Evolutionary conservation across 1,140 invertebrate species (phyloP).

Genomic region (Brachionus plicatilis): DNA sequence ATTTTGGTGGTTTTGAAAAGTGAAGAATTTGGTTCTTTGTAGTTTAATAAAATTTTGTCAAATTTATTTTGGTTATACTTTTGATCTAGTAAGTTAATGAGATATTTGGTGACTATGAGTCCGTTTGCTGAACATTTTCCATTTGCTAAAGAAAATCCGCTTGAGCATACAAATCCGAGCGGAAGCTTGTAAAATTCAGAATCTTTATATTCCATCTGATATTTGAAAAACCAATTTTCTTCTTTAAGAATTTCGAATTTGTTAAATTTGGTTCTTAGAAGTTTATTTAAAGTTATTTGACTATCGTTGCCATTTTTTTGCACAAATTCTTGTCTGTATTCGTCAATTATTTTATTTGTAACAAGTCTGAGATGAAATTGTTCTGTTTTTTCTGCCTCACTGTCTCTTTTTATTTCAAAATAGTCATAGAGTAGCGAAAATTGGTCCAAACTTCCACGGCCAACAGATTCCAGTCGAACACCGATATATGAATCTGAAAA

Average conservation of each 20-base stretch:
- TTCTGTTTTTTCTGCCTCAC: not conserved
- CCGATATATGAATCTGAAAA: not conserved
- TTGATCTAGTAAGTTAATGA: not conserved
- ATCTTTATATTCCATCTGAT: not conserved
- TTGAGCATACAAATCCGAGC: constrained; percentile 20
- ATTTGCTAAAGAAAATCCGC: constrained; percentile 4
- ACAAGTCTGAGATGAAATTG: constrained; percentile 4
- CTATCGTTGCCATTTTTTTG: not conserved
- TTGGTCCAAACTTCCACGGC: not conserved
- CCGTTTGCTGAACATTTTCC: constrained; percentile 32
- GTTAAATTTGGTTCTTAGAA: constrained; percentile 7
- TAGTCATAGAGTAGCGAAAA: constrained; percentile 4
- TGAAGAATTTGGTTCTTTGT: not conserved
- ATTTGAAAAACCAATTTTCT: not conserved
- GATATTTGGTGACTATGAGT: not conserved
- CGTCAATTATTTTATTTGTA: not conserved
- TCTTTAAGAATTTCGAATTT: constrained; percentile 25
- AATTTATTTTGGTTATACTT: constrained; percentile 1
- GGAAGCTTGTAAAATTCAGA: not conserved
- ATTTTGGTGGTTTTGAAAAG: constrained; percentile 13
- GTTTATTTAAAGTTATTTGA: not conserved
- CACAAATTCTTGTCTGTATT: not conserved
- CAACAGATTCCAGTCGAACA: not conserved
- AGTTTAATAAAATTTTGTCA: not conserved
- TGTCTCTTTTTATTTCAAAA: not conserved